phyloP scores from a whole-genome alignment of 2,113 vertebrate species.

The Bombycilla garrulus region DNA sequence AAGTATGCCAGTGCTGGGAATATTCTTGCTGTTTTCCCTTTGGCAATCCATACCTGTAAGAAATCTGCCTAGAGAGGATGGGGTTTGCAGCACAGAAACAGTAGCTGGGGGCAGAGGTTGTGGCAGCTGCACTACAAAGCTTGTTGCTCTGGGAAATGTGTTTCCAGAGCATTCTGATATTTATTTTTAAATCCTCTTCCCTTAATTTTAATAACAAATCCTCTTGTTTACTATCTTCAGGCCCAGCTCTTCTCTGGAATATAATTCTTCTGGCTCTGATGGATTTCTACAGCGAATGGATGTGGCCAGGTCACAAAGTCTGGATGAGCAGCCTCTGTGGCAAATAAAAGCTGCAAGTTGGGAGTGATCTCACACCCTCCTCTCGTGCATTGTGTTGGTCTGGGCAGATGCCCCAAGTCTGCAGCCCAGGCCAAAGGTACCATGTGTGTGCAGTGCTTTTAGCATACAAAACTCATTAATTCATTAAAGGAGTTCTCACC shows the following conservation, averaged over 20 bases:
- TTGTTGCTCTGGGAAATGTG: background rate
- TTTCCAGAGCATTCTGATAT: background rate
- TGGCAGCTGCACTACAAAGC: background rate
- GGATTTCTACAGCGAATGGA: background rate
- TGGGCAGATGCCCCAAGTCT: rapidly evolving
- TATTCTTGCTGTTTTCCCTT: background rate
- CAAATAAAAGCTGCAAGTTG: background rate
- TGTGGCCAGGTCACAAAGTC: background rate
- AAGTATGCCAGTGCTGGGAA: background rate
- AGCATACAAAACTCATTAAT: background rate
- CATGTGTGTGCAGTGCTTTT: background rate
- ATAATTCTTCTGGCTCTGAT: background rate
- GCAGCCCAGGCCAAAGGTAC: background rate
- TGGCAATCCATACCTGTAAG: background rate
- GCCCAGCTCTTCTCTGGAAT: background rate
- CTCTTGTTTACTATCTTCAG: background rate
- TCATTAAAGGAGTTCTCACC: background rate
- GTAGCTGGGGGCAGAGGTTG: background rate
- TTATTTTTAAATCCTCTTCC: background rate
- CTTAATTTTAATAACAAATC: background rate
- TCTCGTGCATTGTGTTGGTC: rapidly evolving
- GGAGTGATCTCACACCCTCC: background rate
- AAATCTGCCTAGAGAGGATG: background rate
- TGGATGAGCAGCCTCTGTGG: background rate
- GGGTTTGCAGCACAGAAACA: background rate